Conservation (phyloP, 2,113 vertebrate genomes). For the Xiphophorus hellerii region DNA sequence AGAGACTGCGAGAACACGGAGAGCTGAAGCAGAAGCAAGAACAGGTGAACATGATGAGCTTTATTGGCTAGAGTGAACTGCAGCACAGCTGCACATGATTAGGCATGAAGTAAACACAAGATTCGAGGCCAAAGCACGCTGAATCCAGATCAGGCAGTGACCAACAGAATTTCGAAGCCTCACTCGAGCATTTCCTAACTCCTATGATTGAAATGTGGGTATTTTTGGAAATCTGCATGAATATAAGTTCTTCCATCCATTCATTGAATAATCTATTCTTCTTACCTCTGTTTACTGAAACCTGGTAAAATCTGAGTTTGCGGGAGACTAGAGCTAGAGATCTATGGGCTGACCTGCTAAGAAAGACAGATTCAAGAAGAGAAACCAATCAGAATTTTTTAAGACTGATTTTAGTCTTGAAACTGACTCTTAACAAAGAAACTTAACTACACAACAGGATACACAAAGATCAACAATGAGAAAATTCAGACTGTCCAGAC, state of each 20-base stretch:
- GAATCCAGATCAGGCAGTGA: background rate
- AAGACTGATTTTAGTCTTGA: too few relatives aligned
- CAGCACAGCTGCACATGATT: background rate
- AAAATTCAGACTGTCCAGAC: too few relatives aligned
- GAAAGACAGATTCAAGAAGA: too few relatives aligned
- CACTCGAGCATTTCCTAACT: background rate
- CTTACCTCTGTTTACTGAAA: too few relatives aligned
- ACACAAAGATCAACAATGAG: too few relatives aligned
- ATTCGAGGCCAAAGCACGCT: background rate
- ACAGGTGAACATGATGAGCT: background rate
- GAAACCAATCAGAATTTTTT: too few relatives aligned
- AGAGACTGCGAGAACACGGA: background rate
- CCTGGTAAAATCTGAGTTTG: too few relatives aligned
- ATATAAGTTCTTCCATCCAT: background rate
- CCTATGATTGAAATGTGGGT: background rate
- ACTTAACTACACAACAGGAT: too few relatives aligned
- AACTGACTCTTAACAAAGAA: too few relatives aligned
- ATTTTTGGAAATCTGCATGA: background rate
- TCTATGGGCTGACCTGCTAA: too few relatives aligned
- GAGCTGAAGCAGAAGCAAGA: background rate
- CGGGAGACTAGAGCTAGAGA: too few relatives aligned
- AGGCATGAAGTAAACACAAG: background rate
- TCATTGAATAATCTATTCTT: too few relatives aligned
- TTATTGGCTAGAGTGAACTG: background rate
- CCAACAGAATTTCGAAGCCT: background rate